Base-by-base conservation (phyloP, 2,113 vertebrate species). In the Agapornis roseicollis region DNA sequence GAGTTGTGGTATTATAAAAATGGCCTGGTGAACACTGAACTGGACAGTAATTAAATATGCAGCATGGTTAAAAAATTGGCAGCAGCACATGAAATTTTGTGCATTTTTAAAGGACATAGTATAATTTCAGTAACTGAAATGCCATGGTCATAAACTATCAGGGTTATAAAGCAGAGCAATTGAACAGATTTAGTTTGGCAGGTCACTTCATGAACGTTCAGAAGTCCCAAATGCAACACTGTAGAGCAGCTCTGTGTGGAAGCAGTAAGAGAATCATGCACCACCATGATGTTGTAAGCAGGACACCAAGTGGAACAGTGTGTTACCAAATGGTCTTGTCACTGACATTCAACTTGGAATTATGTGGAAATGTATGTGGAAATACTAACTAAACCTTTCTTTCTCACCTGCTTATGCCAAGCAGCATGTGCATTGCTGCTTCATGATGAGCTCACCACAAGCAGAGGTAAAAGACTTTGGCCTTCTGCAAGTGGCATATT, bases 1-100 rank as follows among this genome's bases (percentile, higher is more conserved):
- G 99, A 53, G 98, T 99, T 92, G 98, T 99, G 89, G 98, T 99
- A 94, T 99, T 99, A 95, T 99, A 99, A 97, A 99, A 99, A 97
- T 99, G 99, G 73, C 99, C 99, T 18, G 99, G 99, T 35, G 99
- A 99, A 80, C 99, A 99, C 82, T 99, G 99, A 96, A 99, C 99
- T 99, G 97, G 84, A 93, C 33, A 55, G 70, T 6, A 44, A 64
- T 89, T n/a, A 68, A 94, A 89, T 18, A 90, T 3, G 17, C 19
- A 88, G 29, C 28, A 84, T 25, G 14, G 33, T 77, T 73, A 61
- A 33, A 94, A 69, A 93, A n/a, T 37, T 14, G 18, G 27, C 9
- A 89, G 37, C 25, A 80, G 31, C 49, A 66, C 6, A 28, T 15
- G 6, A 58, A 25, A 25, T 35, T 87, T 85, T 15, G 41, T 46